These are phyloP conservation scores for Ochlodes sylvanus DNA, from an alignment of 2,888 invertebrate genomes.

Conservation along the genomic window DNA sequence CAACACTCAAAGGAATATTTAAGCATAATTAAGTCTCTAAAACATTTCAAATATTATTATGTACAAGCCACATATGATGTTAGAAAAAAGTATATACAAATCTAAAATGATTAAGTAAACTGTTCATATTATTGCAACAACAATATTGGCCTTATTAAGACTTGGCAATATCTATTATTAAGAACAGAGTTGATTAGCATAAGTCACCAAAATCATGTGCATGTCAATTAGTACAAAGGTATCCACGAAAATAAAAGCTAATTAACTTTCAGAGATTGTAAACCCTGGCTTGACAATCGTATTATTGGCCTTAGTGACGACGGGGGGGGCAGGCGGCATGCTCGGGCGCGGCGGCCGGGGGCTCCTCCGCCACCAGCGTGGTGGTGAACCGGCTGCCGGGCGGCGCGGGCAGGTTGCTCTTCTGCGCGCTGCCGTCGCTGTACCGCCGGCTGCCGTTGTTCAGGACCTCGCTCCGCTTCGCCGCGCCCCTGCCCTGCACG, in stretches of 20 bases:
- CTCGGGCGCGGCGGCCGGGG: conserved; percentile 50
- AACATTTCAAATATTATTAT: not conserved
- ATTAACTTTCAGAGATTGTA: conserved; percentile 55
- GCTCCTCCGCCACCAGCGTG: conserved; percentile 70
- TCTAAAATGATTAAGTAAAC: conserved; percentile 10
- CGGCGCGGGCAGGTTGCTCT: conserved; percentile 53
- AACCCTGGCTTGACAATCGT: conserved; percentile 69
- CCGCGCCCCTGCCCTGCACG: conserved; percentile 59
- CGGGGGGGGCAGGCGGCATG: conserved; percentile 48
- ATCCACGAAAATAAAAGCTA: not conserved
- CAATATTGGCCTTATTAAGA: too few relatives aligned
- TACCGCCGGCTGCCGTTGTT: conserved; percentile 73
- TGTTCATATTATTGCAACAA: not conserved
- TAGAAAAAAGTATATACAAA: conserved; percentile 13
- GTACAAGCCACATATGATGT: conserved; percentile 26
- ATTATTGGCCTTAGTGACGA: conserved; percentile 70
- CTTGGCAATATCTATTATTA: too few relatives aligned
- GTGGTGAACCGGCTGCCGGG: conserved; percentile 73
- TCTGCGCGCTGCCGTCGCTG: conserved; percentile 73
- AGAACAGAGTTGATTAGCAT: too few relatives aligned
- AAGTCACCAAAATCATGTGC: not conserved
- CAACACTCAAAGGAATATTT: not conserved
- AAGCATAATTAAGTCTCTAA: not conserved
- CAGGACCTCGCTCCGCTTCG: conserved; percentile 60
- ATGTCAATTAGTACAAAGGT: not conserved